Conservation (phyloP, 2,113 vertebrate species). For the Albula glossodonta region DNA sequence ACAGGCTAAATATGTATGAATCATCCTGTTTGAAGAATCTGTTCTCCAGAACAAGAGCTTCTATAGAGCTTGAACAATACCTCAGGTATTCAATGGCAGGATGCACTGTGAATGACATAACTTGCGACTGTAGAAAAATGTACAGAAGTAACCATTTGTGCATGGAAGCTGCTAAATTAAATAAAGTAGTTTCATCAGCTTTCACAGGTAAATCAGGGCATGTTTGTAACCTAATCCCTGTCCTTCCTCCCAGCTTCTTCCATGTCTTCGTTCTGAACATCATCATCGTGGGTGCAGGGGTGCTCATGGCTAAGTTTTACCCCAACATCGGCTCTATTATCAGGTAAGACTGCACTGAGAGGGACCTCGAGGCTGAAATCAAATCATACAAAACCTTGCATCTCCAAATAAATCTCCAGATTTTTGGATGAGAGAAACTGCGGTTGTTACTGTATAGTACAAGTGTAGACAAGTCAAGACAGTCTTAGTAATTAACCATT, state of each 20-base stretch:
- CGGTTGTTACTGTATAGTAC: too few relatives aligned
- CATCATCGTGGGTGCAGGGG: slow-evolving; percentile 80
- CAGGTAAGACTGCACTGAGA: slow-evolving; percentile 66
- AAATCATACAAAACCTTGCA: too few relatives aligned
- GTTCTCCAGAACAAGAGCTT: not conserved
- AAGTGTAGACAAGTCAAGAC: too few relatives aligned
- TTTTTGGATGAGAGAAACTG: too few relatives aligned
- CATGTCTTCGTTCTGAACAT: slow-evolving; percentile 84
- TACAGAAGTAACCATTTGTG: too few relatives aligned
- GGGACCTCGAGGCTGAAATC: not conserved
- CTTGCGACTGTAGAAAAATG: too few relatives aligned
- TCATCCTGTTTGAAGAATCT: not conserved
- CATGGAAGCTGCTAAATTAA: too few relatives aligned
- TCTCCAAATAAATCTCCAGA: too few relatives aligned
- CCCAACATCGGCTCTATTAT: slow-evolving; percentile 96
- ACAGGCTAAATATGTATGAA: not conserved
- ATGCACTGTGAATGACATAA: too few relatives aligned
- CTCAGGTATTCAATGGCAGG: too few relatives aligned
- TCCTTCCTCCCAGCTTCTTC: slow-evolving; percentile 69
- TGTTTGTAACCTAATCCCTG: not conserved
- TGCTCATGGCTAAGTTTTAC: slow-evolving; percentile 86
- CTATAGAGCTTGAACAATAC: not conserved
- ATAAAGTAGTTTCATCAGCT: not conserved
- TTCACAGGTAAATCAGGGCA: not conserved
- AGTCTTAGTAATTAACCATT: too few relatives aligned